Conservation (phyloP, 1,140 invertebrate genomes). For the Saccostrea cuccullata region DNA sequence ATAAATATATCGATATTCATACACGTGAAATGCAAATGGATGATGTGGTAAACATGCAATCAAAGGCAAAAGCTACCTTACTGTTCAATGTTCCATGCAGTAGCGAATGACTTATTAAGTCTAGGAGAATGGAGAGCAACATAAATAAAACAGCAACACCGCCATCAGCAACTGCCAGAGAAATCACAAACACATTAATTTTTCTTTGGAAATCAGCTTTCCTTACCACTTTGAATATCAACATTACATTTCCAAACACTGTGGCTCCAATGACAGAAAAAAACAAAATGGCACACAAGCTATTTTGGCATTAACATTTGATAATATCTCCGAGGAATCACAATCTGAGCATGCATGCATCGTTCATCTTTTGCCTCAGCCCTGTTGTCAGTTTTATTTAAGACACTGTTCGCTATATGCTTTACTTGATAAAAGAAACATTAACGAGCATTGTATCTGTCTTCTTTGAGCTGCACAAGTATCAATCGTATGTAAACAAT, state of each 20-base stretch:
- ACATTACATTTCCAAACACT: conserved; percentile 87
- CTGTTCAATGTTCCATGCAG: conserved; percentile 96
- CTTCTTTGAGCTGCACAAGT: too few relatives aligned
- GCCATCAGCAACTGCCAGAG: conserved; percentile 94
- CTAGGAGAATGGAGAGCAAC: conserved; percentile 81
- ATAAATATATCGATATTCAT: conserved; percentile 98
- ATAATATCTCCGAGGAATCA: background rate
- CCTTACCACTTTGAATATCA: conserved; percentile 90
- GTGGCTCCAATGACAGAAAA: conserved; percentile 50
- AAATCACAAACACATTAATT: conserved; percentile 95
- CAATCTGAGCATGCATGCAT: background rate
- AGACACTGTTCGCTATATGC: too few relatives aligned
- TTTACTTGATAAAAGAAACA: too few relatives aligned
- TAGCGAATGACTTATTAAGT: conserved; percentile 86
- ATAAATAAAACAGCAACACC: conserved; percentile 88
- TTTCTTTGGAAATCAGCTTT: conserved; percentile 85
- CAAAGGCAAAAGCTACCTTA: conserved; percentile 97
- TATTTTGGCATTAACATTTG: background rate
- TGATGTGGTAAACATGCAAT: conserved; percentile 98
- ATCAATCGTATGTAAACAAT: too few relatives aligned
- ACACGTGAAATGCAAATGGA: conserved; percentile 98
- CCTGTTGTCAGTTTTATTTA: background rate
- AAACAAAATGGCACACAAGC: conserved; percentile 42
- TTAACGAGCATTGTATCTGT: too few relatives aligned
- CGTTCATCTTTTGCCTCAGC: background rate